Base-by-base conservation (phyloP, 2,113 vertebrate genomes). In the Tichodroma muraria region DNA sequence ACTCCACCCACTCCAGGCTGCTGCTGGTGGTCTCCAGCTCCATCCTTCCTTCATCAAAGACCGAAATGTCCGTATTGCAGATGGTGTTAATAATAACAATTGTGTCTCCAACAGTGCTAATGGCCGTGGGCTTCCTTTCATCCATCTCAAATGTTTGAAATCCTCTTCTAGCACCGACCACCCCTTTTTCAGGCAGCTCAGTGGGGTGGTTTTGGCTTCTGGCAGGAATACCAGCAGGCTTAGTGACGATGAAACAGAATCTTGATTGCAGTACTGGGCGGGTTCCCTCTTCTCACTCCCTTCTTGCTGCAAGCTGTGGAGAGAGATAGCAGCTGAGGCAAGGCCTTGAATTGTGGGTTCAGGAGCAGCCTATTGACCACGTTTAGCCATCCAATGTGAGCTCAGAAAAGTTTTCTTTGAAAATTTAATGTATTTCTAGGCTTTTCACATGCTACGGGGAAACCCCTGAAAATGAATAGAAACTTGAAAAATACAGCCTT, bases 41-140 rank as follows among this genome's bases (percentile, higher is more conserved):
- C 64, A 64, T 94, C 35, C 59, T 91, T 82, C 42, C 94, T 90
- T 85, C 89, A 94, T 96, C 91, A 95, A 91, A 95, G 87, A 59
- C 71, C 2, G 0, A 91, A 82, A 80, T 85, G 89, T 77, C 93
- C 91, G 33, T 40, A 76, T 89, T 6, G 28, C 95, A 95, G 91
- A 95, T 94, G 94, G 93, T 95, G 89, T 91, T 95, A 93, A 97
- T 95, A 95, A 96, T 61, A 88, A 70, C 68, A 78, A n/a, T 88
- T 94, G 85, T 88, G 65, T 91, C 85, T 97, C 91, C 94, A 95
- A 38, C 89, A 80, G 95, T 70, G 93, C 91, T 96, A 91, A 94
- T 95, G 79, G 79, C 88, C 60, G 25, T 27, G 72, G 89, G 72
- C 91, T 91, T 91, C 82, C 92, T 95, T 94, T 97, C 85, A 95